Base-by-base conservation (phyloP, 1,140 invertebrate species). In the Aphaenogaster floridana region DNA sequence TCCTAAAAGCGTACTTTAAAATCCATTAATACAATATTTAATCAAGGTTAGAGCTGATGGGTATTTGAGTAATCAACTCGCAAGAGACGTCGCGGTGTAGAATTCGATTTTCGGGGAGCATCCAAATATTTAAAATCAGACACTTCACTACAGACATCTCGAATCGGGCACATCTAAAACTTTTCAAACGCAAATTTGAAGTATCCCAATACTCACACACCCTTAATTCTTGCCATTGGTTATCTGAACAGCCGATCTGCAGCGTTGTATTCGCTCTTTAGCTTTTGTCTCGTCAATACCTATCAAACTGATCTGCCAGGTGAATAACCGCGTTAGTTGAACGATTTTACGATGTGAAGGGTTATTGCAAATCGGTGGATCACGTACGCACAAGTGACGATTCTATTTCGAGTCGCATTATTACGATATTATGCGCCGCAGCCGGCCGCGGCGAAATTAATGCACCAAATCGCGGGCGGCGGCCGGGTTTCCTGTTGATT, bases 401-500 rank as follows among this genome's bases (percentile, higher is more conserved):
- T 74, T 83, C 68, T 61, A 83, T 83, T 83, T 74, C 42, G 52
- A 74, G 68, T 50, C 54, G 52, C 28, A 74, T 83, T 74, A 61
- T 83, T 72, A 83, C 28, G 80, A 42, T 69, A 74, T 80, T 80
- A 83, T 83, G 45, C 48, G 36, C 15, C 64, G 66, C 21, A 9
- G 42, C 28, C 39, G 39, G 28, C 28, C 54, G 42, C 42, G 68
- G 42, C 5, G 3, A 61, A 74, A 83, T 83, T 83, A 83, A 83
- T 83, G 80, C 59, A 83, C 68, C 80, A 84, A 84, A 76, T 84
- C 80, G 78, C 39, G 54, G n/a, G 42, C 61, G 66, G 48, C 52
- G 54, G 28, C 42, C 45, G 54, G 66, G 42, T 48, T 84, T 84
- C 80, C 80, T 84, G 80, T 76, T 76, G 80, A 84, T 76, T 84